These are phyloP conservation scores for Phoronis australis DNA, from an alignment of 2,888 invertebrate genomes.

Conservation along the genomic window DNA sequence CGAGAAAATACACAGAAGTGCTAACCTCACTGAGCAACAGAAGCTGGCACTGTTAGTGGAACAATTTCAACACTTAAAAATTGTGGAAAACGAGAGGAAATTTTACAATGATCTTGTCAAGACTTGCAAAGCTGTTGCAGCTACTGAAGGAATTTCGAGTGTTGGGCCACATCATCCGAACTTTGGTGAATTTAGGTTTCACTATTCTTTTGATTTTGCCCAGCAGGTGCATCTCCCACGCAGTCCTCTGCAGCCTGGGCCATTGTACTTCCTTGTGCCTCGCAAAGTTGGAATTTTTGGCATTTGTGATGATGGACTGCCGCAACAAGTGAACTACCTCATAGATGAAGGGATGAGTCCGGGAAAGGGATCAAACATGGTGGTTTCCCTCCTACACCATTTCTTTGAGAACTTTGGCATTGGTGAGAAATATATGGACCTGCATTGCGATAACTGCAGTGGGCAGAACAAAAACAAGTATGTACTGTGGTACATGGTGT, in stretches of 20 bases:
- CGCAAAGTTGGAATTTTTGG: constrained; percentile 23
- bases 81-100: constrained; percentile 6
- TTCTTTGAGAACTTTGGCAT: constrained; percentile 11
- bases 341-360: background rate
- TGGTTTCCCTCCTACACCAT: constrained; percentile 7
- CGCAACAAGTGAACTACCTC: constrained; percentile 9
- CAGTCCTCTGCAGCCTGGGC: constrained; percentile 24
- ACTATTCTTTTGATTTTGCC: constrained; percentile 22
- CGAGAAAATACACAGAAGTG: constrained; percentile 4
- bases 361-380: constrained; percentile 12
- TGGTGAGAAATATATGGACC: background rate
- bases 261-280: constrained; percentile 21
- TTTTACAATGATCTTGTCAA: constrained; percentile 5
- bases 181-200: constrained; percentile 5
- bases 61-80: constrained; percentile 6
- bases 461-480: constrained; percentile 11
- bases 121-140: background rate
- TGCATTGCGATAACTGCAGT: constrained; percentile 4
- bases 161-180: constrained; percentile 6
- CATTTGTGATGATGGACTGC: constrained; percentile 15
- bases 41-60: constrained; percentile 3
- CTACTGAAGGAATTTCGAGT: background rate
- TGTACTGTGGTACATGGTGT: constrained; percentile 10
- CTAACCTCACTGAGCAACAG: constrained; percentile 11
- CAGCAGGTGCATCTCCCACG: constrained; percentile 22